Base-by-base conservation (phyloP, 2,113 vertebrate species). In the Carassius auratus region DNA sequence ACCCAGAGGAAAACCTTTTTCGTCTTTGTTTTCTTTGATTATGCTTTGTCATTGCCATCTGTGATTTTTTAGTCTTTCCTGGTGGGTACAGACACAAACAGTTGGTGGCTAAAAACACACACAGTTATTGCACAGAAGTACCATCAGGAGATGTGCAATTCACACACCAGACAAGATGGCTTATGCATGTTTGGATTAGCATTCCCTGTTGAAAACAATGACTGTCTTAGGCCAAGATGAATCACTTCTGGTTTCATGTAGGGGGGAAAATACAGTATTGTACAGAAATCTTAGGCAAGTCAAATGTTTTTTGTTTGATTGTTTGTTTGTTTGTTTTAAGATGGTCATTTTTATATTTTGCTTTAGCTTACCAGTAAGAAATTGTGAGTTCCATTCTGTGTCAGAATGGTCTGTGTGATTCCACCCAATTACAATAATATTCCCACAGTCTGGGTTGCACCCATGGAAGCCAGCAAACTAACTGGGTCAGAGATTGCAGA, bases 31-130 rank as follows among this genome's bases (percentile, higher is more conserved):
- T 84, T 86, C 59, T 86, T 84, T 86, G 71, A 88, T 64, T 86
- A 75, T 57, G 59, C 82, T 76, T 82, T 23, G 80, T 84, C 85
- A 75, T n/a, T 66, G 83, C 62, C 79, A 85, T 77, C 78, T 85
- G 57, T 77, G n/a, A 74, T 81, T 83, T 64, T 36, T 66, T 80
- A 45, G 42, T 77, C 30, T 59, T 66, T n/a, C 52, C 64, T 23
- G 33, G 19, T 68, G 77, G 30, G 15, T 69, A 21, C 15, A 68
- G 45, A 30, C 48, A 52, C 33, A 80, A 52, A 38, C 19, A n/a
- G 36, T 42, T 42, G 69, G 69, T 42, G 4, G 36, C 68, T 75
- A 83, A 30, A 61, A 73, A 59, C 10, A 15, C 68, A 33, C 33
- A 38, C 33, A 71, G 15, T 13, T 76, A 38, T 64, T 62, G 13